Evolutionary conservation across 2,797 vertebrate genomes (phyloP).

Genomic region (Enteromius fasciolatus): DNA sequence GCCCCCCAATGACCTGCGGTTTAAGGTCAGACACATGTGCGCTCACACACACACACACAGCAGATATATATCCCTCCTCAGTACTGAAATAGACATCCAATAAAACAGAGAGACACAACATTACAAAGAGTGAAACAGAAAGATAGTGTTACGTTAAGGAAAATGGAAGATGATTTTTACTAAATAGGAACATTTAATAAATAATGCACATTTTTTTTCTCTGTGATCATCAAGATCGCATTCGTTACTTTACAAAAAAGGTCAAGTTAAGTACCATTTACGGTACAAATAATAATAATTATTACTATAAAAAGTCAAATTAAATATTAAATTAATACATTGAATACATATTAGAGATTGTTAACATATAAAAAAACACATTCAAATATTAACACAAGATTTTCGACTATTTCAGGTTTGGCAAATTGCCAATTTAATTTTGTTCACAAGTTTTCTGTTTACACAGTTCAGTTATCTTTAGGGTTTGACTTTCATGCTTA

Average conservation of each 20-base stretch:
- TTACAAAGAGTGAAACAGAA: constrained; percentile 19
- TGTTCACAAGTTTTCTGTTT: neutral
- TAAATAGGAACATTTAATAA: neutral
- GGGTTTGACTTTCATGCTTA: neutral
- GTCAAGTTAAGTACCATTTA: neutral
- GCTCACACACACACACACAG: neutral
- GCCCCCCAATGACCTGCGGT: neutral
- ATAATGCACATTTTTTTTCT: neutral
- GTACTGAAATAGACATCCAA: constrained; percentile 27
- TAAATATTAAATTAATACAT: neutral
- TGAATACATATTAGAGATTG: neutral
- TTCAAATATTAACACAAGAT: neutral
- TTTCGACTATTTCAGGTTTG: neutral
- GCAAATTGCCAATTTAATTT: neutral
- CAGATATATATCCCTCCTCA: neutral
- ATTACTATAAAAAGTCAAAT: neutral
- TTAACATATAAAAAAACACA: neutral
- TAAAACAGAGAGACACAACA: constrained; percentile 33
- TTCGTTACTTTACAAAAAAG: neutral
- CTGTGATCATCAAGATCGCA: neutral
- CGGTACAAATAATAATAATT: neutral
- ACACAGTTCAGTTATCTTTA: neutral
- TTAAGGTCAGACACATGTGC: constrained; percentile 5
- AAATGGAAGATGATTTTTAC: neutral
- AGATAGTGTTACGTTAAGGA: neutral